Conservation (phyloP, 2,113 vertebrate species). For the Scomber colias region DNA sequence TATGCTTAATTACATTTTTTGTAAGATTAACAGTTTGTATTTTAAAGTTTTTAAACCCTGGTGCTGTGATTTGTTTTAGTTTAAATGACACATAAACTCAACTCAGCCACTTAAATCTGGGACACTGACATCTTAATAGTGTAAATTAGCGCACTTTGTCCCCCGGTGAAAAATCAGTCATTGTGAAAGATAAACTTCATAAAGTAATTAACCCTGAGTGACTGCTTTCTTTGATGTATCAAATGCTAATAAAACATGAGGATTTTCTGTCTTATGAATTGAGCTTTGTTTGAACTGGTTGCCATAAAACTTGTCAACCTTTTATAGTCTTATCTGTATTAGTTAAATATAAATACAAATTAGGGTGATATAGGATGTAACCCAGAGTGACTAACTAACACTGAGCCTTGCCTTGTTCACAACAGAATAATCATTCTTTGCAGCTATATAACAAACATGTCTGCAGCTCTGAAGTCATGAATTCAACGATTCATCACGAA, state of each 20-base stretch:
- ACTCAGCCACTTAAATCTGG: neutral
- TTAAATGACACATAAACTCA: neutral
- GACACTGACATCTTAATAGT: neutral
- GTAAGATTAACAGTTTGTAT: no score
- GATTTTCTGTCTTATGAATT: constrained; percentile 10
- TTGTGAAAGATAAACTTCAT: neutral
- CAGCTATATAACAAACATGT: constrained; percentile 4
- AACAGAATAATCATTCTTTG: neutral
- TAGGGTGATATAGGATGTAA: neutral
- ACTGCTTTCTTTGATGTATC: neutral
- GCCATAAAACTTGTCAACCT: constrained; percentile 21
- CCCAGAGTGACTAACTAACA: neutral
- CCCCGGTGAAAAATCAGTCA: neutral
- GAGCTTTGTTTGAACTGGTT: constrained; percentile 43
- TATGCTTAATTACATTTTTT: no score
- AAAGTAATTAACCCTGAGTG: neutral
- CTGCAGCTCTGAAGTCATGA: constrained; percentile 12
- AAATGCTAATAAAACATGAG: constrained; percentile 21
- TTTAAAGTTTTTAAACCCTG: no score
- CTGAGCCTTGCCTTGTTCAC: neutral
- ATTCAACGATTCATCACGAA: constrained; percentile 31
- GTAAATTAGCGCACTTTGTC: neutral
- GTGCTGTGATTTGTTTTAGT: no score
- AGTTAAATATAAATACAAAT: constrained; percentile 27
- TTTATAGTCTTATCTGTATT: constrained; percentile 23